Evolutionary conservation across 2,113 vertebrate species (phyloP).

Genomic region (cattle (Bos taurus)): ARS-UCD2.0 NC_037338.1:68797501-68798000

Average conservation of each 20-base stretch:
- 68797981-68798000: not conserved
- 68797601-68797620: not conserved
- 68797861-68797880: not conserved
- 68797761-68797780: not conserved
- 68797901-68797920: not conserved
- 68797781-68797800: not conserved
- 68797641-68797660: too few relatives aligned
- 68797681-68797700: not conserved
- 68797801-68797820: not conserved
- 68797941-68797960: not conserved
- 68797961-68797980: not conserved
- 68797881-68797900: not conserved
- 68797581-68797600: not conserved
- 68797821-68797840: not conserved
- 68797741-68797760: not conserved
- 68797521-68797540: slow-evolving; percentile 10
- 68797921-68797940: not conserved
- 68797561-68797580: not conserved
- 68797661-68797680: rapidly evolving
- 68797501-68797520: slow-evolving; percentile 36
- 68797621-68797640: not conserved
- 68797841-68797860: slow-evolving; percentile 20
- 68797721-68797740: not conserved
- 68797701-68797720: rapidly evolving
- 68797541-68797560: not conserved